A percentile compares a stretch with the other conserved stretches of the same genome.
Evolutionary conservation across 2,797 vertebrate genomes (phyloP).

Genomic region (Xenopus petersii): DNA sequence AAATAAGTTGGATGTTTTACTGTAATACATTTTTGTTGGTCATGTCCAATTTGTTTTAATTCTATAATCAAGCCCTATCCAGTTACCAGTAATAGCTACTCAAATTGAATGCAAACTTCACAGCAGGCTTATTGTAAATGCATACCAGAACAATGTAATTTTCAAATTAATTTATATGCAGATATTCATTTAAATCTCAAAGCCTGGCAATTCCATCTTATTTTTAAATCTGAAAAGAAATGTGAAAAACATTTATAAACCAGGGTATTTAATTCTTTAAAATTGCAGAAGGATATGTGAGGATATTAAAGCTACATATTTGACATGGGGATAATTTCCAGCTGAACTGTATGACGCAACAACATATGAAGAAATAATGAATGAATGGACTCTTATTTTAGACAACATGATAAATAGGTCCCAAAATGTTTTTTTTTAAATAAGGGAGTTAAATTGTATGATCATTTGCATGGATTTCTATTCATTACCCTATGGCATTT

Average conservation of each 20-base stretch:
- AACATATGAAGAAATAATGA: too few species aligned
- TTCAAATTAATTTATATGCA: conserved; percentile 18
- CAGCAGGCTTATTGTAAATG: conserved; percentile 3
- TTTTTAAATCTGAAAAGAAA: conserved; percentile 7
- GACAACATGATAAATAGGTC: too few species aligned
- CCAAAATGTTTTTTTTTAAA: too few species aligned
- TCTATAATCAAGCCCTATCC: background rate
- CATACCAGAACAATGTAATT: background rate
- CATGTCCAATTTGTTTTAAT: background rate
- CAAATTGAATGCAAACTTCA: background rate
- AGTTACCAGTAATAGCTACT: conserved; percentile 1
- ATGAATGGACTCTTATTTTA: too few species aligned
- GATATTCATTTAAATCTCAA: conserved; percentile 22
- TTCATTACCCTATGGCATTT: too few species aligned
- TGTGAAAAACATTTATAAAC: background rate
- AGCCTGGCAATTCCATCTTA: conserved; percentile 13
- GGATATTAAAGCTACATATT: too few species aligned
- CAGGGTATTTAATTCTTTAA: too few species aligned
- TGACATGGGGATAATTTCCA: too few species aligned
- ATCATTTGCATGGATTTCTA: too few species aligned
- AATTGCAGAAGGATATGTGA: too few species aligned
- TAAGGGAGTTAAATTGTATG: too few species aligned
- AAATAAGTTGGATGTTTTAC: background rate
- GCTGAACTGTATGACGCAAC: too few species aligned
- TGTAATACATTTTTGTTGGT: background rate